These are phyloP conservation scores for Aldabrachelys gigantea DNA, from an alignment of 2,113 vertebrate genomes.

Conservation along the genomic window DNA sequence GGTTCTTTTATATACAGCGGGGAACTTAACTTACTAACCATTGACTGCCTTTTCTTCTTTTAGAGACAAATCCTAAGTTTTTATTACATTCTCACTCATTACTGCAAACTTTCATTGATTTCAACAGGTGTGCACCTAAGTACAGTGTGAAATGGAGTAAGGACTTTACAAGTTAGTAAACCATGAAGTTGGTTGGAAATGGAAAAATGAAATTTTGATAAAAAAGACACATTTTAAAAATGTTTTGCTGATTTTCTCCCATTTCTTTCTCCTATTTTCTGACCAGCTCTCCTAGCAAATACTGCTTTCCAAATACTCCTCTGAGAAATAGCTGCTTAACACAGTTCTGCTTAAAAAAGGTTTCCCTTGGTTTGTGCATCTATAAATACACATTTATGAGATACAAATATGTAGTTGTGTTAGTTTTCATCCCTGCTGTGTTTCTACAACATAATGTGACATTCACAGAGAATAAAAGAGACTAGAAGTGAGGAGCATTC, in stretches of 20 bases:
- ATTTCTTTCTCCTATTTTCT: background rate
- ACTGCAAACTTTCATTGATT: background rate
- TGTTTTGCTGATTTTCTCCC: background rate
- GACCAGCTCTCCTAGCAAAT: background rate
- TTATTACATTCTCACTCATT: background rate
- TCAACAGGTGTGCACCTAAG: background rate
- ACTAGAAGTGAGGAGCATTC: background rate
- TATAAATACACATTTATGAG: slow-evolving; percentile 42
- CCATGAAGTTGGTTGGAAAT: background rate
- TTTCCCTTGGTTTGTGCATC: slow-evolving; percentile 20
- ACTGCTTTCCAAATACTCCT: background rate
- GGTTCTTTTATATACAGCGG: background rate
- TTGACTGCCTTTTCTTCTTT: background rate
- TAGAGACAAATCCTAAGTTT: background rate
- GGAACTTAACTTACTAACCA: background rate
- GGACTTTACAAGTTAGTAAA: background rate
- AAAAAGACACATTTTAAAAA: background rate
- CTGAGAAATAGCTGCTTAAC: slow-evolving; percentile 4
- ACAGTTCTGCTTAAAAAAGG: slow-evolving; percentile 1
- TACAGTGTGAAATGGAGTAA: background rate
- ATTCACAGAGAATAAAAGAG: slow-evolving; percentile 35
- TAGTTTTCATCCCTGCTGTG: slow-evolving; percentile 36
- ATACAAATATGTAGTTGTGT: slow-evolving; percentile 42
- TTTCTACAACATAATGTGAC: slow-evolving; percentile 40
- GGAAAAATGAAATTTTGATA: background rate